Conservation (phyloP, 2,113 vertebrate species). For the Paratilapia polleni region DNA sequence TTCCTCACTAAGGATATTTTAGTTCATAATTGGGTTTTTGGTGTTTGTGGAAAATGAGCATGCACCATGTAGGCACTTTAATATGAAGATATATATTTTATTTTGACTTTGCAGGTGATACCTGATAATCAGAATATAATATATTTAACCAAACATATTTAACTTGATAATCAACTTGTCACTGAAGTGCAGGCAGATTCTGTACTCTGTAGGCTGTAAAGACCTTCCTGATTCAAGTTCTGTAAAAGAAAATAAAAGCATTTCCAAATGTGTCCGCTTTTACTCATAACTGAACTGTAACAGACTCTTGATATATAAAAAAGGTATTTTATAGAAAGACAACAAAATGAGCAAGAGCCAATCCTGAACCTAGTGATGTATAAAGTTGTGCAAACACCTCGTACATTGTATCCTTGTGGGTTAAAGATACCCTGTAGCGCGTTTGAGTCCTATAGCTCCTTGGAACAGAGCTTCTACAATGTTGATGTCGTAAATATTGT, state of each 20-base stretch:
- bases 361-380: not conserved
- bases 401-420: not conserved
- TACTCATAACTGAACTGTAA: not conserved
- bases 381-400: not conserved
- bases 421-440: not conserved
- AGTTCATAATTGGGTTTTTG: not conserved
- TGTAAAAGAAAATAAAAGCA: conserved; percentile 42
- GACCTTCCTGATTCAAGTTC: not conserved
- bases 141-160: conserved; percentile 10
- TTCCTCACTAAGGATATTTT: conserved; percentile 7
- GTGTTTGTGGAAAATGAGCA: not conserved
- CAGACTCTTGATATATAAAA: not conserved
- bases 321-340: not conserved
- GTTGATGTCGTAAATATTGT: not conserved
- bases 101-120: conserved; percentile 29
- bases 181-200: not conserved
- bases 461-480: too few relatives aligned
- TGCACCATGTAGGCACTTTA: conserved; percentile 49
- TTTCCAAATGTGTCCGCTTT: not conserved
- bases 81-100: conserved; percentile 35
- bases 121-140: not conserved
- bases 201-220: not conserved
- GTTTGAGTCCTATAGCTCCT: not conserved
- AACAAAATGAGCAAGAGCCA: not conserved
- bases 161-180: not conserved